Evolutionary conservation across 2,888 invertebrate species (phyloP), one percentile per base, ranked within the genome.

Genomic region (Anodontia alba): DNA sequence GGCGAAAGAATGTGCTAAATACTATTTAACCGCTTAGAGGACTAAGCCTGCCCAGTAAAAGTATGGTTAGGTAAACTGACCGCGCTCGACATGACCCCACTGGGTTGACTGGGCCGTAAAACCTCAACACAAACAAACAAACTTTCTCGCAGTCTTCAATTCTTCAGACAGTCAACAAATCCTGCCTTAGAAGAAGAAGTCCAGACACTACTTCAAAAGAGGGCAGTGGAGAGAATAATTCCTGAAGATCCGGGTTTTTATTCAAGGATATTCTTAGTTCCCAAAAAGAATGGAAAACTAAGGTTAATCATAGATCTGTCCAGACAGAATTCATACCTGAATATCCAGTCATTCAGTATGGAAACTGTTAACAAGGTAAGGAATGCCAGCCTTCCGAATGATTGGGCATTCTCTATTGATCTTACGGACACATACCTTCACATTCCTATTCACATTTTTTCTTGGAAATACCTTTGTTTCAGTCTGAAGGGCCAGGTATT

Each of bases 271-370:
- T 67, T 67, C 42, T 36, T 67, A n/a, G 67, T 67, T 36, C 67
- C 67, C 17, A 67, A 67, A 20, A 67, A 67, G 38, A 67, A 67
- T 38, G 67, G 67, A 36, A 67, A 67, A 42, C n/a, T 67, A 67
- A 36, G 42, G n/a, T 23, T 42, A 7, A n/a, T 67, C 33, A 36
- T 67, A 20, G 67, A 67, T 42, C 67, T 67, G 20, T 67, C 67
- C 38, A 67, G 23, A 36, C 67, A 36, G 67, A 67, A 67, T 36
- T 12, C 8, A n/a, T 67, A n/a, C 38, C n/a, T 67, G 67, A 42
- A 17, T 42, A 29, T 67, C 23, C 38, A 67, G 42, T 42, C 36
- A 12, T 67, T 67, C 67, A 67, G 42, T n/a, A 67, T 67, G 67
- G 67, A 67, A 36, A 67, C 67, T 17, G 36, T 8, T 7, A 67